Base-by-base conservation (phyloP, 2,888 invertebrate species). In the Lordiphosa fenestrarum region DNA sequence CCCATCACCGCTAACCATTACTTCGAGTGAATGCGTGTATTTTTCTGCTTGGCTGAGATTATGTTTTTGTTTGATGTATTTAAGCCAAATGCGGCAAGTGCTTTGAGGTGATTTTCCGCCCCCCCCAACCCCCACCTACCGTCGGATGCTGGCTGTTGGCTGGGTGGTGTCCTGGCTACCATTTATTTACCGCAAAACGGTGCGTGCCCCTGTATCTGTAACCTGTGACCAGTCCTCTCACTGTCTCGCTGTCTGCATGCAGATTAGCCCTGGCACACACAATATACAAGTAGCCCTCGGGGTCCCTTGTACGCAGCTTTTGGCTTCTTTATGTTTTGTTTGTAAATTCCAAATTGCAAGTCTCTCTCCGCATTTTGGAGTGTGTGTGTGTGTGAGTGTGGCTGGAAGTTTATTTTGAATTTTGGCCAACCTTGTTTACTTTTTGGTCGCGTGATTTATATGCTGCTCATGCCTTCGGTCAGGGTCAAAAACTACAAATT, bases 61-160 rank as follows among this genome's bases (percentile, higher is more conserved):
- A 77, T 74, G 73, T 59, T 74, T 81, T 72, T 77, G 77, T 77
- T 77, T 77, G 74, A 77, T 77, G 81, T 81, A 67, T 73, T 80
- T 73, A 73, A 76, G 69, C 69, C 57, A 54, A 38, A 64, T 57
- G 53, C 71, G 58, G 40, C 56, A 54, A 69, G 56, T 53, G 72
- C 61, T 69, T 39, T 46, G 25, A 67, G 50, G 56, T 56, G 53
- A 51, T 59, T 50, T 19, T 19, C 19, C 19, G 19, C 19, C 19
- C 19, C 4, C 19, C 19, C 19, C 19, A 2, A 0, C 19, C 19
- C 19, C 19, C 19, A 3, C 19, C 19, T 15, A 15, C 15, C 15
- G 15, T 2, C 15, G 15, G 1, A 1, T 1, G 15, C 15, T 15
- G 15, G 1, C 15, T 15, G 15, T 15, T 15, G 4, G 30, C 56